Percentiles rank a stretch among this genome's conserved stretches.
Conservation (phyloP, 2,888 invertebrate species). For the Agrotis clavis region DNA sequence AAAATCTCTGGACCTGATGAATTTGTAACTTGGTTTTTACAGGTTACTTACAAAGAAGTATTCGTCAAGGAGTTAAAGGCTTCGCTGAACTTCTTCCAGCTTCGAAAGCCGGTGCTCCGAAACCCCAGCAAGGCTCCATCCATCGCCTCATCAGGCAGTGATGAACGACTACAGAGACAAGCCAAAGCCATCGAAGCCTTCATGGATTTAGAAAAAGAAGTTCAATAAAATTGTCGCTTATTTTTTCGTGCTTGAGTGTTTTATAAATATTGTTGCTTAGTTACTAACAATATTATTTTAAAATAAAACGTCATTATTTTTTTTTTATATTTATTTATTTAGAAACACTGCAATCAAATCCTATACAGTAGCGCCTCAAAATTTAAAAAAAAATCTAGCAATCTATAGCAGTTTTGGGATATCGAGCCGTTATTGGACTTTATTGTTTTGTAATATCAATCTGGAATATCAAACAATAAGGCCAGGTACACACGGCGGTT, state of each 20-base stretch:
- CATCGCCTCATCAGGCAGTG: constrained; percentile 68
- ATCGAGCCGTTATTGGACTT: neutral
- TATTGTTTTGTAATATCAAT: constrained; percentile 7
- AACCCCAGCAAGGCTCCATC: constrained; percentile 86
- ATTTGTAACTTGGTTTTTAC: constrained; percentile 56
- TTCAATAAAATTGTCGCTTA: constrained; percentile 53
- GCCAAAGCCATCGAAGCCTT: constrained; percentile 77
- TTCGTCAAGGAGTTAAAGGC: constrained; percentile 88
- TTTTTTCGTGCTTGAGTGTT: constrained; percentile 1
- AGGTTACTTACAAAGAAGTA: constrained; percentile 91
- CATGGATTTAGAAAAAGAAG: constrained; percentile 82
- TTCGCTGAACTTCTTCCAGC: constrained; percentile 85
- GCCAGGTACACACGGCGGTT: no score
- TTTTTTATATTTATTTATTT: no score
- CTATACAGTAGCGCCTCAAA: no score
- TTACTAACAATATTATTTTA: neutral
- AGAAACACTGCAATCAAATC: no score
- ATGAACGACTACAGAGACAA: constrained; percentile 68
- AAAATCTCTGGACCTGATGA: neutral
- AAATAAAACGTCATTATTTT: no score
- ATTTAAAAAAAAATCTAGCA: neutral
- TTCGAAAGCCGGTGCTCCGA: constrained; percentile 84
- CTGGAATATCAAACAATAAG: constrained; percentile 14
- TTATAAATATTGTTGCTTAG: constrained; percentile 2
- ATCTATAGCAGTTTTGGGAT: neutral